A percentile compares a stretch with the other conserved stretches of the same genome.
These are phyloP conservation scores for Seriola quinqueradiata DNA, from an alignment of 2,113 vertebrate species.

Conservation along the genomic window DNA sequence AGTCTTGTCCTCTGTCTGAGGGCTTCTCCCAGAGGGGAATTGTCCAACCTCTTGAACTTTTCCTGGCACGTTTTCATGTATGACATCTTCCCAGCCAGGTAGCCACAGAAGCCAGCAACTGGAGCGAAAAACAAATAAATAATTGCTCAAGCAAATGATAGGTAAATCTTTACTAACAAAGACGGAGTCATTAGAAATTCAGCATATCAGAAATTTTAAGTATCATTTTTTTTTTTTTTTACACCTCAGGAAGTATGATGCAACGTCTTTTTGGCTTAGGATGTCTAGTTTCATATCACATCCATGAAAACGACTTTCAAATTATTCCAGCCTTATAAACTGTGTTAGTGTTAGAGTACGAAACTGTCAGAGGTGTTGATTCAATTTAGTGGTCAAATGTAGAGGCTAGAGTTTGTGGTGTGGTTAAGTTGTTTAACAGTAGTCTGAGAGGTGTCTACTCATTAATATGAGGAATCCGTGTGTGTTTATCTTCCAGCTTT, in stretches of 20 bases:
- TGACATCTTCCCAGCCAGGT: conserved; percentile 91
- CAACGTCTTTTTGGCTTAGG: too few species aligned
- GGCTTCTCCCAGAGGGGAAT: conserved; percentile 91
- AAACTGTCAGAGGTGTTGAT: too few species aligned
- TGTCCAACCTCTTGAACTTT: conserved; percentile 92
- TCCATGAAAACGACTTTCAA: too few species aligned
- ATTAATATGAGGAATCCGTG: too few species aligned
- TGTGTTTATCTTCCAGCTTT: background rate
- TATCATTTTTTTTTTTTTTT: background rate
- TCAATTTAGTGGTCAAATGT: background rate
- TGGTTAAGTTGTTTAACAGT: too few species aligned
- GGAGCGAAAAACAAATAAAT: conserved; percentile 41
- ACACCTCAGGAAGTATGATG: background rate
- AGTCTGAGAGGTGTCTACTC: background rate
- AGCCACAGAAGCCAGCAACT: conserved; percentile 93
- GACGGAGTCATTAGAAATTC: background rate
- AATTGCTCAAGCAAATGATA: background rate
- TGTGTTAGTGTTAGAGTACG: too few species aligned
- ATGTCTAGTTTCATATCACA: too few species aligned
- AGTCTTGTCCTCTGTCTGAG: conserved; percentile 82
- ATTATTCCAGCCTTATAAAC: too few species aligned
- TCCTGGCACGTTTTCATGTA: conserved; percentile 91
- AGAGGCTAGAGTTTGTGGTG: background rate
- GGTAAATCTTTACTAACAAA: background rate
- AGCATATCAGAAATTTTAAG: background rate